Conservation (phyloP, 2,888 invertebrate species). For the Kuschelorhynchus macadamiae region DNA sequence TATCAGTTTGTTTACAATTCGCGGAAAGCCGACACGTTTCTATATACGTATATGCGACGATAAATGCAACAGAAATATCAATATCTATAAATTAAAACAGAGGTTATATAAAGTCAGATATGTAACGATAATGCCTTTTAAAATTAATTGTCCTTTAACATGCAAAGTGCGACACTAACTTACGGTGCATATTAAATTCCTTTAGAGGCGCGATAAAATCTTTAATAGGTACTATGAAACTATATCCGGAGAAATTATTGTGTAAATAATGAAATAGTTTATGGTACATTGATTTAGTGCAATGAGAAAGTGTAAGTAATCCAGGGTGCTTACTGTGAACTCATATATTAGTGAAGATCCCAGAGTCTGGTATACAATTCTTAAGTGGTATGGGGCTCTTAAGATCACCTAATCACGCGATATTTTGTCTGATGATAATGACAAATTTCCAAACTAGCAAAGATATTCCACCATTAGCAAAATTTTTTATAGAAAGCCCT, state of each 20-base stretch:
- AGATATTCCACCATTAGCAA: no score
- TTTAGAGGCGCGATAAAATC: constrained; percentile 41
- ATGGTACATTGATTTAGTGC: no score
- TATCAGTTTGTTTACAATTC: constrained; percentile 49
- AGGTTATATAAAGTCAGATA: constrained; percentile 50
- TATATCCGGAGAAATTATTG: constrained; percentile 45
- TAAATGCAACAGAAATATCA: constrained; percentile 45
- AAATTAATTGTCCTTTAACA: constrained; percentile 47
- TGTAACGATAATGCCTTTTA: constrained; percentile 49
- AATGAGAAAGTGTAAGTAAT: no score
- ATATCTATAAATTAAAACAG: constrained; percentile 48
- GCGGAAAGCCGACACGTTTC: constrained; percentile 41
- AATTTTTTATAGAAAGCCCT: no score
- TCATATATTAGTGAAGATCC: no score
- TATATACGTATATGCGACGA: constrained; percentile 38
- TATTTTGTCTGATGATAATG: no score
- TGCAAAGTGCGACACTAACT: constrained; percentile 50
- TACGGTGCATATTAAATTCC: constrained; percentile 49
- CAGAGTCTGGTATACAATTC: no score
- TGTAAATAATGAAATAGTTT: constrained; percentile 35
- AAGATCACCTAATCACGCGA: no score
- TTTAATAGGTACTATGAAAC: constrained; percentile 46
- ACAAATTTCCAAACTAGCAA: no score
- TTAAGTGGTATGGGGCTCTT: no score
- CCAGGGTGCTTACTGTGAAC: no score